Conservation (phyloP, 2,888 invertebrate species). For the Phaedon cochleariae region DNA sequence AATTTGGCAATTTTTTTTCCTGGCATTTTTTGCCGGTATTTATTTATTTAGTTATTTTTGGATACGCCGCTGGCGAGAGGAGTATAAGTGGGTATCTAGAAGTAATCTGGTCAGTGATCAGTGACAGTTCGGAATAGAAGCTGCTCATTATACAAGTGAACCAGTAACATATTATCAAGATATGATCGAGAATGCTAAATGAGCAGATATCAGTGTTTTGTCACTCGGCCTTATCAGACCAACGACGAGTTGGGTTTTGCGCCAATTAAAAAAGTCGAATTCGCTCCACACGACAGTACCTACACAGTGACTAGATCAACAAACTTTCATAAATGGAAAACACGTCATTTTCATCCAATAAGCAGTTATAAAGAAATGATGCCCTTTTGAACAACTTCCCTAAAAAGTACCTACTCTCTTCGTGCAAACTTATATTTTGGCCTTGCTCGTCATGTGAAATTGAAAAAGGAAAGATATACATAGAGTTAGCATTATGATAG, state of each 20-base stretch:
- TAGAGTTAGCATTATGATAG: too few species aligned
- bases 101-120: not conserved
- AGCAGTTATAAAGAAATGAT: too few species aligned
- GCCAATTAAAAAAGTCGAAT: not conserved
- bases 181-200: conserved; percentile 2
- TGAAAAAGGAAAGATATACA: too few species aligned
- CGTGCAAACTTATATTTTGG: too few species aligned
- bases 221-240: not conserved
- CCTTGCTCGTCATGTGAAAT: too few species aligned
- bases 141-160: conserved; percentile 1
- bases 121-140: not conserved
- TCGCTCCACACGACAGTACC: not conserved
- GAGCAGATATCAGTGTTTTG: conserved; percentile 2
- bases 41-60: too few species aligned
- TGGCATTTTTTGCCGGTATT: too few species aligned
- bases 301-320: not conserved
- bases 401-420: too few species aligned
- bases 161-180: conserved; percentile 2
- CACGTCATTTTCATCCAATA: too few species aligned
- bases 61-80: not conserved
- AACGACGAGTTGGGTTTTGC: not conserved
- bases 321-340: too few species aligned
- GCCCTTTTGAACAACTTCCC: too few species aligned
- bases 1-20: too few species aligned
- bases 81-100: not conserved